Evolutionary conservation across 2,888 invertebrate species (phyloP).

Genomic region (Tryphoninae sp.): DNA sequence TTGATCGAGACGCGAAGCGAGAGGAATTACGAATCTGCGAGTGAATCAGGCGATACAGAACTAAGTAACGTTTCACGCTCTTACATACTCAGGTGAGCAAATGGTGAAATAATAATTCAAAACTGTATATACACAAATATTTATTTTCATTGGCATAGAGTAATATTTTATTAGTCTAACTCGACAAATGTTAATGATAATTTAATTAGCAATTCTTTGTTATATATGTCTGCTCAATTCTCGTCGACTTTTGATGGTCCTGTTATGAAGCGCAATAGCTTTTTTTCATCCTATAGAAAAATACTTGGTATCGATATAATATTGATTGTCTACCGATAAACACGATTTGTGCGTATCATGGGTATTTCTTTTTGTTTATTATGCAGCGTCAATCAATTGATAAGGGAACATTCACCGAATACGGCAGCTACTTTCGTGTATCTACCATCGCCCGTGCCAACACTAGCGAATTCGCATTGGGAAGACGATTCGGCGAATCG

Average conservation of each 20-base stretch:
- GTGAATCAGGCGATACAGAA: conserved; percentile 73
- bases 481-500: conserved; percentile 75
- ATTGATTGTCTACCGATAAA: conserved; percentile 14
- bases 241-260: background rate
- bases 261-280: too few species aligned
- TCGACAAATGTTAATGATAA: background rate
- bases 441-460: conserved; percentile 93
- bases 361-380: conserved; percentile 49
- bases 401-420: conserved; percentile 87
- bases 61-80: conserved; percentile 82
- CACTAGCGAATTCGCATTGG: conserved; percentile 81
- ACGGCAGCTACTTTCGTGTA: conserved; percentile 97
- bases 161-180: too few species aligned
- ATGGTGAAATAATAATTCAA: conserved; percentile 26
- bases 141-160: conserved; percentile 43
- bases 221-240: conserved; percentile 6
- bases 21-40: conserved; percentile 73
- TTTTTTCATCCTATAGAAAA: conserved; percentile 43
- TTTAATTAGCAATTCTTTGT: conserved; percentile 10
- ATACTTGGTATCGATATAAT: conserved; percentile 24
- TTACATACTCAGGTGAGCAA: conserved; percentile 82
- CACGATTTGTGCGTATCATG: conserved; percentile 44
- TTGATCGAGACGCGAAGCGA: conserved; percentile 71
- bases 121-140: conserved; percentile 28
- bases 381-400: conserved; percentile 89